phyloP scores from a whole-genome alignment of 2,797 vertebrate species.

The Poeciliopsis gracilis region DNA sequence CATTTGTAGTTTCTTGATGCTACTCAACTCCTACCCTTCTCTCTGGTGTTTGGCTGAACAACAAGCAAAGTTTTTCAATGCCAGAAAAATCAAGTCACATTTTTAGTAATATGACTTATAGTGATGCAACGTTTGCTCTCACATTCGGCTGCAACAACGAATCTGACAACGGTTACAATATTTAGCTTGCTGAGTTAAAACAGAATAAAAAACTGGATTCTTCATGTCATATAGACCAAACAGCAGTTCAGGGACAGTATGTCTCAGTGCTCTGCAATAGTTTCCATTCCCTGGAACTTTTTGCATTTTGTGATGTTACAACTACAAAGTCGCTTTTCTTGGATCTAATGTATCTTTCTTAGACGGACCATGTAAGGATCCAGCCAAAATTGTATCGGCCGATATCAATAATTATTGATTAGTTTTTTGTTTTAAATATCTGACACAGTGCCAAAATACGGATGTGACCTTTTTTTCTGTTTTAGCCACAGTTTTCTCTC shows the following conservation, averaged over 20 bases:
- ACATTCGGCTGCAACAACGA: neutral
- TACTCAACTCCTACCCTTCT: neutral
- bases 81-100: neutral
- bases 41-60: neutral
- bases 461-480: no score
- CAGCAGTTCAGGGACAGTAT: neutral
- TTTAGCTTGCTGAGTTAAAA: neutral
- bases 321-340: neutral
- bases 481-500: no score
- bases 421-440: no score
- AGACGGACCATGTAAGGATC: no score
- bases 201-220: neutral
- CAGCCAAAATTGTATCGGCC: no score
- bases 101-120: neutral
- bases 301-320: neutral
- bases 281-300: neutral
- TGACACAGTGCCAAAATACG: no score
- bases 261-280: neutral
- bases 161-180: neutral
- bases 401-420: no score
- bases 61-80: neutral
- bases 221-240: neutral
- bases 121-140: neutral
- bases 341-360: neutral
- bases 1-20: neutral